Base-by-base conservation (phyloP, 2,113 vertebrate species). In the Mastomys natalensis region DNA sequence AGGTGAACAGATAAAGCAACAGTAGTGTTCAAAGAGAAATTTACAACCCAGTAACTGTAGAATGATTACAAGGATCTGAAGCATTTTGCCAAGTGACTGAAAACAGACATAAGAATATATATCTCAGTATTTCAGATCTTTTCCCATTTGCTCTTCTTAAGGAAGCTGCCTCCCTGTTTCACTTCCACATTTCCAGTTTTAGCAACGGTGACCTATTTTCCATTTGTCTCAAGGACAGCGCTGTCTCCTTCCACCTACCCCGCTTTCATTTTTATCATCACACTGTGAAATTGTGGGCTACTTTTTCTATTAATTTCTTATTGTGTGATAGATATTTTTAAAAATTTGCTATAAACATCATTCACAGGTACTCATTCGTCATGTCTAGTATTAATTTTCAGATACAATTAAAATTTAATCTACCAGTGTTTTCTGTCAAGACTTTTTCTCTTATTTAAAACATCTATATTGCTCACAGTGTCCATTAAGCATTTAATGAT, bases 391-490 rank as follows among this genome's bases (percentile, higher is more conserved):
- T 74, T 88, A 40, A 58, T 48, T 89, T 51, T 64, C 0, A 87
- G 34, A 45, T 19, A 73, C 55, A 45, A 93, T 87, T 62, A 89
- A 96, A 86, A 11, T 91, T 55, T 89, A 95, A 89, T 66, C 64
- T 93, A 58, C 53, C 84, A 68, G 3, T 91, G 58, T 77, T 92
- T 94, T 82, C 37, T n/a, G 29, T 45, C 87, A 37, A 37, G 40
- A 51, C 82, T 74, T 66, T 62, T 93, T 70, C 19, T 80, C 96
- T 97, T 94, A 92, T 53, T 88, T 55, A 81, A 31, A 94, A 91
- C 85, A 81, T 66, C 80, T 37, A 82, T 34, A 82, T 34, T 87
- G 40, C 22, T n/a, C 29, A 81, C 55, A 93, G 26, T 87, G 85
- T 87, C 37, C 92, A 15, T 77, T 95, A 97, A 94, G 80, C 60